Percentiles rank a stretch among this genome's conserved stretches.
These are phyloP conservation scores for Ophion slaviceki DNA, from an alignment of 2,888 invertebrate species.

Conservation along the genomic window DNA sequence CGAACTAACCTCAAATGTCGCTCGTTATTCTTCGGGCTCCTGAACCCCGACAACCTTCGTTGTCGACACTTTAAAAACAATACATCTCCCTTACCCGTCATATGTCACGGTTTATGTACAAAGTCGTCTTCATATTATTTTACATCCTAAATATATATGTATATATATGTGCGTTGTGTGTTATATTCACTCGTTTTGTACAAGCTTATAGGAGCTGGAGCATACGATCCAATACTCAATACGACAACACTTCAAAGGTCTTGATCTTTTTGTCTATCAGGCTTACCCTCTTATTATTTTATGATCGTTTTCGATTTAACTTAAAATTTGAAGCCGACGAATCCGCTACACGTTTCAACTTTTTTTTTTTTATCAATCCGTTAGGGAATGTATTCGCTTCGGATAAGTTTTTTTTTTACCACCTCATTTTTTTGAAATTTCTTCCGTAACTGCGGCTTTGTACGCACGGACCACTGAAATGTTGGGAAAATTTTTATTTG, in stretches of 20 bases:
- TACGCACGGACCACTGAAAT: no score
- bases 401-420: no score
- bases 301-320: background rate
- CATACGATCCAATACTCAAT: background rate
- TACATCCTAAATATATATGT: background rate
- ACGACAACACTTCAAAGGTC: background rate
- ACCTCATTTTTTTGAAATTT: no score
- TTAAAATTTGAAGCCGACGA: background rate
- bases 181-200: background rate
- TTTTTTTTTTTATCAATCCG: no score
- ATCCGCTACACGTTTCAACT: no score
- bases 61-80: background rate
- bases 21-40: slow-evolving; percentile 14
- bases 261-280: background rate
- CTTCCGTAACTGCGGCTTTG: no score
- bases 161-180: background rate
- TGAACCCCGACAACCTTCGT: slow-evolving; percentile 28
- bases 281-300: no score
- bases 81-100: background rate
- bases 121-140: background rate
- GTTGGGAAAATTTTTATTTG: no score
- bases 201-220: background rate
- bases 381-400: no score
- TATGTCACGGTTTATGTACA: slow-evolving; percentile 2
- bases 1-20: slow-evolving; percentile 45